Base-by-base conservation (phyloP, 2,113 vertebrate species). In the Indri indri region DNA sequence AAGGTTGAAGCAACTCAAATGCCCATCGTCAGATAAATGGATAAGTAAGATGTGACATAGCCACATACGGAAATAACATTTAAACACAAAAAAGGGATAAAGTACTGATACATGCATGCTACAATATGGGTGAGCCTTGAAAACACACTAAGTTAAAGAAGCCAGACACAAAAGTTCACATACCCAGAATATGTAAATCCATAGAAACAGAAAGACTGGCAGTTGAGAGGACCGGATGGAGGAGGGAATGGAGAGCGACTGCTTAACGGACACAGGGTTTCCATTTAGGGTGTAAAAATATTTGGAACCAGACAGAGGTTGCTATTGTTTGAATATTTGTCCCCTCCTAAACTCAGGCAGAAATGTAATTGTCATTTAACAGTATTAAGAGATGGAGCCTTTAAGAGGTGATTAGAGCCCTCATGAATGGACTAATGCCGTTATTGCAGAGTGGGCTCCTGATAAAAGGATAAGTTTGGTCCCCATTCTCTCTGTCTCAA, bases 191-290 rank as follows among this genome's bases (percentile, higher is more conserved):
- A 73, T 70, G 45, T 25, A 54, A 77, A 42, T 5, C 16, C 32
- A 45, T 0, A 65, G 45, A 50, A 61, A 30, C 6, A 54, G n/a
- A 54, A 40, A 25, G 59, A n/a, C 0, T 3, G 17, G 13, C 16
- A 27, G 12, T 13, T 2, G 32, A 1, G 12, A 59, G 0, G 40
- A 22, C 9, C 1, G 6, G 50, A 1, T 16, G 1, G 27, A 37
- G 40, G 40, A 4, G 13, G 81, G 32, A 37, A 42, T 4, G 2
- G 6, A 9, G 9, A 11, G 9, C 4, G 42, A n/a, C 6, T 1
- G 40, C 66, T 14, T 65, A 22, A 63, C 1, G 16, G n/a, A 42
- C 0, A 45, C 7, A 18, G 20, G 18, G 18, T 34, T 42, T 88
- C 93, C 42, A 2, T 11, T 0, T 7, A 11, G 22, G 25, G 57